Conservation (phyloP, 2,113 vertebrate species). For the Nannobrachium achirus region DNA sequence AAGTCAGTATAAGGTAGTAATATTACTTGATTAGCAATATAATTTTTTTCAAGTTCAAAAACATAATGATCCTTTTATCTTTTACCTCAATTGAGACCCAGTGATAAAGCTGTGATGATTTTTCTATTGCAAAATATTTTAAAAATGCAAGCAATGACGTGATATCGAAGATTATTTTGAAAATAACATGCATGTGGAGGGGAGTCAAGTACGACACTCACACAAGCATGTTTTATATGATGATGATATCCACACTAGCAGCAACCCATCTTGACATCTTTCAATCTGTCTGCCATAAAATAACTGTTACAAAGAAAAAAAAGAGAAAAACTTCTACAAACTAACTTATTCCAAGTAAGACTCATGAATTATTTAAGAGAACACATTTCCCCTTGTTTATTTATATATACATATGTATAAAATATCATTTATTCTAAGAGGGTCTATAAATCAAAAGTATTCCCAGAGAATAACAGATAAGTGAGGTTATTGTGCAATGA, state of each 20-base stretch:
- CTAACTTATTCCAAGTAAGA: conserved; percentile 70
- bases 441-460: conserved; percentile 84
- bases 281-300: conserved; percentile 33
- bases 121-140: background rate
- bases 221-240: conserved; percentile 6
- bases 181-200: conserved; percentile 17
- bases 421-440: conserved; percentile 87
- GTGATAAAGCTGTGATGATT: background rate
- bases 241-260: conserved; percentile 1
- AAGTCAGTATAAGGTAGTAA: conserved; percentile 2
- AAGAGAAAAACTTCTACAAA: conserved; percentile 59
- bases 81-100: background rate
- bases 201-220: conserved; percentile 6
- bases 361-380: conserved; percentile 84
- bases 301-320: conserved; percentile 20
- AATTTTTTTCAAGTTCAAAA: too few relatives aligned
- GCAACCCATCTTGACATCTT: conserved; percentile 20
- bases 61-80: too few relatives aligned
- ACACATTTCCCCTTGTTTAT: conserved; percentile 82
- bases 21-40: too few relatives aligned
- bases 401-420: conserved; percentile 85
- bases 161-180: background rate
- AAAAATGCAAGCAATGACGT: background rate
- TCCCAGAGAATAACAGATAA: conserved; percentile 81
- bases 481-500: conserved; percentile 80